Evolutionary conservation across 2,113 vertebrate species (phyloP), one percentile per base, ranked within the genome.

Genomic region (Cromileptes altivelis): DNA sequence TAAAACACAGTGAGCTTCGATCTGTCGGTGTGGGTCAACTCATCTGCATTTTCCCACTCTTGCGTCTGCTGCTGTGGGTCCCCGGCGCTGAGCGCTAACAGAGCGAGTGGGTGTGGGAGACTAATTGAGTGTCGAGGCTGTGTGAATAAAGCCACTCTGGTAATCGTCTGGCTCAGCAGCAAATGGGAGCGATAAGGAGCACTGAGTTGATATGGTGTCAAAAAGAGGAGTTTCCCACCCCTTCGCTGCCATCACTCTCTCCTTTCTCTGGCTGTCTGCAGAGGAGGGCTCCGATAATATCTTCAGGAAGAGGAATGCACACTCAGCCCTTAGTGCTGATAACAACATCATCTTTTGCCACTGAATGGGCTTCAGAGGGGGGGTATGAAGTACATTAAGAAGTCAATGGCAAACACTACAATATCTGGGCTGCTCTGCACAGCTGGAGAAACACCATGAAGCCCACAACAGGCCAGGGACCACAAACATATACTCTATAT

Each of bases 131-230:
- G 96, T 95, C 94, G 88, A 87, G 90, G 85, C 91, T 92, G 91
- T 92, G 93, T 92, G 95, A 96, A 95, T 94, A 92, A 96, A 96
- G 93, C 94, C 91, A 93, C 89, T 91, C 93, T 84, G 91, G 93
- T 96, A 96, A 88, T 96, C 94, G 58, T 91, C 94, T 95, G 81
- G 88, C 91, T 96, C 95, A 95, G 93, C 96, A 95, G 94, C 93
- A 92, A 95, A 95, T 92, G 89, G 91, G 90, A 93, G 93, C 78
- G 63, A 96, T 96, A 96, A 97, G 96, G 91, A 94, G 92, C 21
- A 11, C 45, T 18, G 82, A 81, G 89, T 89, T 92, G 91, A 94
- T 88, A 83, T 19, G 82, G 78, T 91, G 91, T 94, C 93, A 91
- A 25, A 90, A 90, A 88, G 92, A 91, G 65, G 88, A 90, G 88